phyloP scores from a whole-genome alignment of 2,888 invertebrate genomes.

The Andrena trimmerana region DNA sequence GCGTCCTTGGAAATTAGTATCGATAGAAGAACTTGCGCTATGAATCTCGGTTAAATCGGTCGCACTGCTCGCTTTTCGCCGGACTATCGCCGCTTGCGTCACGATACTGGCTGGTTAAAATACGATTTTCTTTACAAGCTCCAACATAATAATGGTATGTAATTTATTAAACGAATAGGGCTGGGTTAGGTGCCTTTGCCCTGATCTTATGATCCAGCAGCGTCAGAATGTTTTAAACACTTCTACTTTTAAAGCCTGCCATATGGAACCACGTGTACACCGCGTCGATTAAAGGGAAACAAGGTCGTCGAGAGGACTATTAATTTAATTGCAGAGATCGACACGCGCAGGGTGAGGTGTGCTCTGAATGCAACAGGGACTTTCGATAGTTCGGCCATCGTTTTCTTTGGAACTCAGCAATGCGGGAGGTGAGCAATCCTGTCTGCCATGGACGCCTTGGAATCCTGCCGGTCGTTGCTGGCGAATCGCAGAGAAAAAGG shows the following conservation, averaged over 20 bases:
- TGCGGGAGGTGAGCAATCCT: slow-evolving; percentile 72
- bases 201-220: no score
- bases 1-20: slow-evolving; percentile 20
- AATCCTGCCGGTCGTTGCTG: slow-evolving; percentile 62
- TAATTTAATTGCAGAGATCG: slow-evolving; percentile 64
- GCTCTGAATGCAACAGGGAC: slow-evolving; percentile 54
- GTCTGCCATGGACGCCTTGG: slow-evolving; percentile 70
- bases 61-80: not conserved
- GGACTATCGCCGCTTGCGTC: not conserved
- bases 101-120: no score
- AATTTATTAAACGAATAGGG: no score
- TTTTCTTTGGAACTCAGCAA: slow-evolving; percentile 70
- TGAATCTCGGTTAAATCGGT: not conserved
- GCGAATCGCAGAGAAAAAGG: slow-evolving; percentile 36
- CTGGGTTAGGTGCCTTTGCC: no score
- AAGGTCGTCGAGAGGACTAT: slow-evolving; percentile 52
- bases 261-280: no score
- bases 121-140: no score
- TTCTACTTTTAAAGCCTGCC: no score
- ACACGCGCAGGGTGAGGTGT: slow-evolving; percentile 19
- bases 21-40: not conserved
- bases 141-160: no score
- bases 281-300: slow-evolving; percentile 46
- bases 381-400: slow-evolving; percentile 49
- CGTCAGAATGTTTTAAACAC: no score